These are phyloP conservation scores for Scomber colias DNA, from an alignment of 2,113 vertebrate genomes.

Conservation along the genomic window DNA sequence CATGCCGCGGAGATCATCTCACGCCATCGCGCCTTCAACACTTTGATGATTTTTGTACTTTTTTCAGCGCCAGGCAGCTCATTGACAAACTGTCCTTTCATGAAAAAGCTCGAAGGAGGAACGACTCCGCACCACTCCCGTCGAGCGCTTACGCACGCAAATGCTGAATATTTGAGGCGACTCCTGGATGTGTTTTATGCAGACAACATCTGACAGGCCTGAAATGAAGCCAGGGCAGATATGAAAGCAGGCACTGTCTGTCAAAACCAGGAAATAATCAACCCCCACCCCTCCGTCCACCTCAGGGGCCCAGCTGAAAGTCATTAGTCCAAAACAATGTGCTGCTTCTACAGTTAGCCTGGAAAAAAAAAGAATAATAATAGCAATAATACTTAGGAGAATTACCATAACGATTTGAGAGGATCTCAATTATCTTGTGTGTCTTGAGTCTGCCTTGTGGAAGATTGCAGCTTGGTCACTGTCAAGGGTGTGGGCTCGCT, in stretches of 20 bases:
- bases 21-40: conserved; percentile 71
- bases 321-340: conserved; percentile 92
- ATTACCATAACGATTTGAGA: conserved; percentile 89
- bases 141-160: conserved; percentile 51
- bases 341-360: conserved; percentile 92
- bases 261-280: conserved; percentile 94
- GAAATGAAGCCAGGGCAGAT: conserved; percentile 88
- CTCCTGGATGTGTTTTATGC: conserved; percentile 85
- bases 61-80: conserved; percentile 37
- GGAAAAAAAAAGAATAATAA: conserved; percentile 71
- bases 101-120: conserved; percentile 57
- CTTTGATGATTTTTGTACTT: conserved; percentile 58
- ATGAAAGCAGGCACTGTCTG: conserved; percentile 93
- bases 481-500: conserved; percentile 24
- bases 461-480: conserved; percentile 34
- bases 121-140: conserved; percentile 27
- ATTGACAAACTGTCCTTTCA: conserved; percentile 82
- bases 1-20: conserved; percentile 63
- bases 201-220: conserved; percentile 88
- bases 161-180: conserved; percentile 79
- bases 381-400: conserved; percentile 87
- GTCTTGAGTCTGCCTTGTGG: conserved; percentile 10
- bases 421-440: conserved; percentile 88
- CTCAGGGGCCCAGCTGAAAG: conserved; percentile 91
- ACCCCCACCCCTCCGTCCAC: conserved; percentile 86